Conservation (phyloP, 2,797 vertebrate genomes). For the Macropodus opercularis region DNA sequence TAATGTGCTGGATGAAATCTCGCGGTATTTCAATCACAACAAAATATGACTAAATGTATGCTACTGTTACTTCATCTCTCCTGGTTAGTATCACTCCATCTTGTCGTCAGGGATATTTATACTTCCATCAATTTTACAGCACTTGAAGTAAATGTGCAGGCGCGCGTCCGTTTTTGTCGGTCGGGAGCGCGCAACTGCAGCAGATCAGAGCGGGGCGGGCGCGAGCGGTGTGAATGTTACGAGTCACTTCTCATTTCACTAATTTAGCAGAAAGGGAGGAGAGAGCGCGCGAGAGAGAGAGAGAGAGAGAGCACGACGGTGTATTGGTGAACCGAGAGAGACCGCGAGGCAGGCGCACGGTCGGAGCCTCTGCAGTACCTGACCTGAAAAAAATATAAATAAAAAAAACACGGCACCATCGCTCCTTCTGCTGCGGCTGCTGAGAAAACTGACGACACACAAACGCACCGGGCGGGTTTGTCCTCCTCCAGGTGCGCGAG, state of each 20-base stretch:
- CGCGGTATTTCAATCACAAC: slow-evolving; percentile 1
- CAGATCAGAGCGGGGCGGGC: slow-evolving; percentile 71
- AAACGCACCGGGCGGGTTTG: slow-evolving; percentile 45
- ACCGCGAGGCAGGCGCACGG: slow-evolving; percentile 1
- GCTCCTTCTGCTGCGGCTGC: neutral
- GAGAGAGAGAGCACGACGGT: slow-evolving; percentile 13
- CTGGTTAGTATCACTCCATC: neutral
- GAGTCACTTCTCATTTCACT: slow-evolving; percentile 56
- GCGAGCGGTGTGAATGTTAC: slow-evolving; percentile 79
- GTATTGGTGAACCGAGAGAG: slow-evolving; percentile 5
- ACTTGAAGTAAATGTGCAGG: slow-evolving; percentile 26
- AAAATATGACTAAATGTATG: neutral
- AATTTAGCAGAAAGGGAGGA: slow-evolving; percentile 46
- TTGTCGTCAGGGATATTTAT: slow-evolving; percentile 52
- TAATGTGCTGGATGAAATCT: neutral
- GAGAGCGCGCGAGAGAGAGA: slow-evolving; percentile 11
- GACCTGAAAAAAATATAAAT: slow-evolving; percentile 25
- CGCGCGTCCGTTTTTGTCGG: slow-evolving; percentile 11
- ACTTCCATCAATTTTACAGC: slow-evolving; percentile 54
- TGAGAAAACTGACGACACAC: slow-evolving; percentile 22
- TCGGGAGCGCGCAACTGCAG: slow-evolving; percentile 77
- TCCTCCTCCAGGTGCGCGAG: slow-evolving; percentile 49
- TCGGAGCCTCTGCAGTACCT: slow-evolving; percentile 48
- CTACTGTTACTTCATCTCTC: no score
- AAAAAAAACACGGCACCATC: neutral